Evolutionary conservation across 2,113 vertebrate species (phyloP).

Genomic region (Taxidea taxus): DNA sequence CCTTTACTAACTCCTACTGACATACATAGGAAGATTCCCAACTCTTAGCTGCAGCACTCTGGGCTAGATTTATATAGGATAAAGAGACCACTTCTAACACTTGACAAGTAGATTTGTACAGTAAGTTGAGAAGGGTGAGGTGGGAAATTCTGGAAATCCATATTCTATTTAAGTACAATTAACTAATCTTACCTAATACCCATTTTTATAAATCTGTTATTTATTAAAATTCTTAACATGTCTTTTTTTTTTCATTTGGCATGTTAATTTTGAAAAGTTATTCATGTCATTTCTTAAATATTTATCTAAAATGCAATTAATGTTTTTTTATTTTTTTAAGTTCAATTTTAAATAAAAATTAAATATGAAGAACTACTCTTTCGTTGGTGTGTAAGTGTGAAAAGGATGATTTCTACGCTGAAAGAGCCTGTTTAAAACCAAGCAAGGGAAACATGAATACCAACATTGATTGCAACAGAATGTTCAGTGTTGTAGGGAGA

Average conservation of each 20-base stretch:
- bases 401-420: background rate
- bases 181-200: background rate
- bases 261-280: background rate
- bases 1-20: background rate
- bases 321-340: background rate
- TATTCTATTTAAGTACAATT: background rate
- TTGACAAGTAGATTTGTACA: background rate
- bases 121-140: background rate
- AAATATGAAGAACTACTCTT: background rate
- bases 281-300: background rate
- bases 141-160: background rate
- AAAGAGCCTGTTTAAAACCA: background rate
- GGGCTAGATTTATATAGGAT: background rate
- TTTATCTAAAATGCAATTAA: background rate
- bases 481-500: accelerated
- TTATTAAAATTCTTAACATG: background rate
- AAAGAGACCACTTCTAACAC: background rate
- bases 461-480: background rate
- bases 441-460: background rate
- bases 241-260: background rate
- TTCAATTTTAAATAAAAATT: background rate
- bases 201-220: background rate
- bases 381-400: background rate
- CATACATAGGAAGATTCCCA: background rate
- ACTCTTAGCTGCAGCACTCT: background rate